Conservation (phyloP, 2,113 vertebrate species). For the Microcebus jonahi region DNA sequence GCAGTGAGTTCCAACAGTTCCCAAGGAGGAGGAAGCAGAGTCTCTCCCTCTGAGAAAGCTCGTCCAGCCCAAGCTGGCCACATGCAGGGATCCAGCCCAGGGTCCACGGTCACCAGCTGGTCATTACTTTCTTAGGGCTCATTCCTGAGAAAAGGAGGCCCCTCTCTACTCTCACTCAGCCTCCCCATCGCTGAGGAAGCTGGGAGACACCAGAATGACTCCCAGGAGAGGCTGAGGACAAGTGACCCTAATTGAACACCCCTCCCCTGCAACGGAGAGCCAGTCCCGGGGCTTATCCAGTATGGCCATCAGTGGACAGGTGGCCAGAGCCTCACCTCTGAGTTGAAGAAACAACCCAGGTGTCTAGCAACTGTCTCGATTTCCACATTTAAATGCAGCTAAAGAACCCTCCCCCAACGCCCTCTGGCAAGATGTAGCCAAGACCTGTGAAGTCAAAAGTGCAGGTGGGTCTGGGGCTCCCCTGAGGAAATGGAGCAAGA, state of each 20-base stretch:
- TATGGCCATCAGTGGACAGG: not conserved
- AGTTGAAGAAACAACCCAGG: not conserved
- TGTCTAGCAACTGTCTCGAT: not conserved
- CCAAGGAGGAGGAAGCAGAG: not conserved
- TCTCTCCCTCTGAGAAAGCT: not conserved
- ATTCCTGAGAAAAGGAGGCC: not conserved
- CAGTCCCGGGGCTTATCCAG: not conserved
- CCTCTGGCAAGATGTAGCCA: not conserved
- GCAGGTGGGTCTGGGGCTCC: not conserved
- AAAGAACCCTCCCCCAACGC: not conserved
- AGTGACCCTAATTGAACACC: not conserved
- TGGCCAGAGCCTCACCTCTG: not conserved
- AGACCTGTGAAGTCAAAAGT: not conserved
- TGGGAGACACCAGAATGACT: not conserved
- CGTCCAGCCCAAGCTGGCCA: not conserved
- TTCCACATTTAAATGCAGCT: not conserved
- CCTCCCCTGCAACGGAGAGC: accelerated
- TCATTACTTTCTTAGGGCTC: not conserved
- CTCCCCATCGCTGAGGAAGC: not conserved
- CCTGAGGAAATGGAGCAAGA: not conserved
- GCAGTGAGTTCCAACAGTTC: not conserved
- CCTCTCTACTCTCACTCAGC: not conserved
- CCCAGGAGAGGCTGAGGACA: not conserved
- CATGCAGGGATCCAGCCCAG: not conserved
- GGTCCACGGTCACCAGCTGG: accelerated